phyloP scores from a whole-genome alignment of 2,113 vertebrate genomes.

The Pionites leucogaster region DNA sequence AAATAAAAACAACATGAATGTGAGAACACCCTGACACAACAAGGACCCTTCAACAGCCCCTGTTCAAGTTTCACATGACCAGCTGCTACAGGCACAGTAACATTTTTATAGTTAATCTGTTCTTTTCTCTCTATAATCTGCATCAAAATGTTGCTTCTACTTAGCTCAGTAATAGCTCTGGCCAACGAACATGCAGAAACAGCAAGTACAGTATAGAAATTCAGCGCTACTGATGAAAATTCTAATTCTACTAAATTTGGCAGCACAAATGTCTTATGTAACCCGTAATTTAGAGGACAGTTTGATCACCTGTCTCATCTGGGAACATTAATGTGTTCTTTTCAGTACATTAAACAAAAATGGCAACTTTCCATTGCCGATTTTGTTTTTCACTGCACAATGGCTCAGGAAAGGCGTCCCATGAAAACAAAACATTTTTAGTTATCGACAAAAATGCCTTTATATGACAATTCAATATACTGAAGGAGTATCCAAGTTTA shows the following conservation, averaged over 20 bases:
- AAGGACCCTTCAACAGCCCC: neutral
- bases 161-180: neutral
- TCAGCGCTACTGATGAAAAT: neutral
- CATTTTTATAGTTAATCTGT: neutral
- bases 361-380: neutral
- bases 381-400: neutral
- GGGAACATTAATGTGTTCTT: neutral
- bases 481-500: neutral
- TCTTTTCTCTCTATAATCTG: neutral
- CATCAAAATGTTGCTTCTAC: neutral
- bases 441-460: neutral
- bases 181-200: neutral
- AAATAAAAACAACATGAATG: neutral
- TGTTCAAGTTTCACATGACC: neutral
- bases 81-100: neutral
- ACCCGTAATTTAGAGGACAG: slow-evolving; percentile 18
- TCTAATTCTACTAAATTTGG: slow-evolving; percentile 21
- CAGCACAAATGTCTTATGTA: slow-evolving; percentile 5
- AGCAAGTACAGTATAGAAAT: neutral
- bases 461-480: neutral
- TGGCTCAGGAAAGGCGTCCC: neutral
- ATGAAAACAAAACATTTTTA: neutral
- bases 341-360: neutral
- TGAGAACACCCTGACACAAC: neutral
- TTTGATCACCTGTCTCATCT: neutral